A percentile compares a stretch with the other conserved stretches of the same genome.
These are phyloP conservation scores for Eupeodes latifasciatus DNA, from an alignment of 2,888 invertebrate genomes.

Conservation along the genomic window DNA sequence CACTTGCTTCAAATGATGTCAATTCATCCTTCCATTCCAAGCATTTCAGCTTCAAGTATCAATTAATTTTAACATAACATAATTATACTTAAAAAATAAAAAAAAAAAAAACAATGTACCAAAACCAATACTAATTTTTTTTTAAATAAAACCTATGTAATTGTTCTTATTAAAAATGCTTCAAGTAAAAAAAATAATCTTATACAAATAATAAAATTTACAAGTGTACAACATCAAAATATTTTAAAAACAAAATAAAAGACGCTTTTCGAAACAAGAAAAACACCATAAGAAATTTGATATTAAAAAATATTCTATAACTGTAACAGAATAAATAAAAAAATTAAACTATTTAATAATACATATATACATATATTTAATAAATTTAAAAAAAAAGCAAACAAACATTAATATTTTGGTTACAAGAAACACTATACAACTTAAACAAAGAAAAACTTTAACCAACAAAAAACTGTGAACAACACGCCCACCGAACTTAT, in stretches of 20 bases:
- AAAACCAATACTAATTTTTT: background rate
- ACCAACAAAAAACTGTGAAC: slow-evolving; percentile 55
- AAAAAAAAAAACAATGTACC: background rate
- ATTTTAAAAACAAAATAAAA: slow-evolving; percentile 26
- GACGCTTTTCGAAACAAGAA: slow-evolving; percentile 19
- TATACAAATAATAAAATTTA: slow-evolving; percentile 30
- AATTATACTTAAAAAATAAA: background rate
- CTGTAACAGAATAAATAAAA: background rate
- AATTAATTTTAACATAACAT: background rate
- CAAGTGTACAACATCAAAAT: slow-evolving; percentile 38
- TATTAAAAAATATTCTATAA: slow-evolving; percentile 24
- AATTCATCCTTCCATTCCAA: background rate
- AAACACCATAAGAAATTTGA: slow-evolving; percentile 9
- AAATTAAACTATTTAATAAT: background rate
- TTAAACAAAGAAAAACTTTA: slow-evolving; percentile 43
- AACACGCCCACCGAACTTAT: slow-evolving; percentile 73
- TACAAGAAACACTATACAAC: slow-evolving; percentile 38
- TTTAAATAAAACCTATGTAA: background rate
- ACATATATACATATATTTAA: background rate
- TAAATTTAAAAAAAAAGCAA: slow-evolving; percentile 8
- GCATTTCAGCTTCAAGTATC: background rate
- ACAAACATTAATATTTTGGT: slow-evolving; percentile 42
- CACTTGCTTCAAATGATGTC: background rate
- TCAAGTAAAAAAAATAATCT: background rate
- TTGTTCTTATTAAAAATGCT: slow-evolving; percentile 7